These are phyloP conservation scores for Antheraea yamamai DNA, from an alignment of 2,888 invertebrate species.

Conservation along the genomic window DNA sequence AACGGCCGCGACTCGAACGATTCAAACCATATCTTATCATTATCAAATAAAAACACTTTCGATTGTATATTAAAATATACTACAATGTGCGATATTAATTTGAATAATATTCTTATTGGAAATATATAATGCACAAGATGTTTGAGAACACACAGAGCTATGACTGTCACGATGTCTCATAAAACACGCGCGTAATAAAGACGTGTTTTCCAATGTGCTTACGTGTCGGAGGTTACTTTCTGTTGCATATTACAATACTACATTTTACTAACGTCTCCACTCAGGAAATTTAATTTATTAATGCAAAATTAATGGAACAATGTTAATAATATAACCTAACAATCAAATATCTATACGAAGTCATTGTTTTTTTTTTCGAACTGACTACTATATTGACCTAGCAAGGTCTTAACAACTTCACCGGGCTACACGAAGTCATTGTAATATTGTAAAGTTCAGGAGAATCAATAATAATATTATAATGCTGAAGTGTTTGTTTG, in stretches of 20 bases:
- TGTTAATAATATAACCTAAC: too few relatives aligned
- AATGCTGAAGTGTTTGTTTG: too few relatives aligned
- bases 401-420: too few relatives aligned
- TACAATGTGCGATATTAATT: neutral
- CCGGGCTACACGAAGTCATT: too few relatives aligned
- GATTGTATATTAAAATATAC: neutral
- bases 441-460: too few relatives aligned
- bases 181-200: neutral
- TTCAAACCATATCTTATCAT: conserved; percentile 23
- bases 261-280: neutral
- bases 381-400: too few relatives aligned
- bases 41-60: neutral
- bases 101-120: neutral
- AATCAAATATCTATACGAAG: too few relatives aligned
- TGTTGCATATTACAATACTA: neutral
- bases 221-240: neutral
- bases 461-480: too few relatives aligned
- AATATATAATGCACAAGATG: neutral
- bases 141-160: neutral
- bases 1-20: conserved; percentile 17
- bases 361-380: too few relatives aligned
- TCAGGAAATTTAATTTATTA: neutral
- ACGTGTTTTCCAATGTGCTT: neutral
- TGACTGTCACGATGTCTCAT: neutral
- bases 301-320: too few relatives aligned